These are phyloP conservation scores for Hirundo rustica DNA, from an alignment of 2,797 vertebrate species.

Conservation along the genomic window DNA sequence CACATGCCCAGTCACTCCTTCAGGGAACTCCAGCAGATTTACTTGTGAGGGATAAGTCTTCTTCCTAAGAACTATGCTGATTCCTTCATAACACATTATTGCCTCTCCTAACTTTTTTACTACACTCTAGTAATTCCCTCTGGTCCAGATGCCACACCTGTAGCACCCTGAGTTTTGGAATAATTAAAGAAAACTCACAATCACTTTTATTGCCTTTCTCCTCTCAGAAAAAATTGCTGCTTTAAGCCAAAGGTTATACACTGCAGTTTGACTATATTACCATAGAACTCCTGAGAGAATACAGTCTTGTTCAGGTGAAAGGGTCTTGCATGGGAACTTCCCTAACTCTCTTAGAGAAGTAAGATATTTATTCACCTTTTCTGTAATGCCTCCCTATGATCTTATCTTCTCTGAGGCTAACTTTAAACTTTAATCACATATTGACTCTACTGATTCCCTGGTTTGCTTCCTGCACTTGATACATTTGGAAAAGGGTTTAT, in stretches of 20 bases:
- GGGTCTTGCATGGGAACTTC: neutral
- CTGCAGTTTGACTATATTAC: neutral
- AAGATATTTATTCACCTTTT: constrained; percentile 1
- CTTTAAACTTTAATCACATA: neutral
- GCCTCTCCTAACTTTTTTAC: neutral
- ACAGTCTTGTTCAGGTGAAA: neutral
- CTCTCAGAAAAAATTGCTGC: neutral
- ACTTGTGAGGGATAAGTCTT: neutral
- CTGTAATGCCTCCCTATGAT: neutral
- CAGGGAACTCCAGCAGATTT: neutral
- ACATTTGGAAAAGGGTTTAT: neutral
- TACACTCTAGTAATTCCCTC: neutral
- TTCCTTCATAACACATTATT: neutral
- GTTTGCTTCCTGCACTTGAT: neutral
- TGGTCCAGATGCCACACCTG: neutral
- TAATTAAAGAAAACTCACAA: neutral
- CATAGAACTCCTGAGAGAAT: neutral
- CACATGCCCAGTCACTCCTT: neutral
- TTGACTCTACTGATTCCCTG: neutral
- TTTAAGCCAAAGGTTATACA: neutral
- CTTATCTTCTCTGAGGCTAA: neutral
- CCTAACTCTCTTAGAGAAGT: neutral
- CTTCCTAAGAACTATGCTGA: neutral
- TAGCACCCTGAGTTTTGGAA: neutral
- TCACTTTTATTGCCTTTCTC: neutral